phyloP scores from a whole-genome alignment of 2,113 vertebrate species.

The Synchiropus splendidus region DNA sequence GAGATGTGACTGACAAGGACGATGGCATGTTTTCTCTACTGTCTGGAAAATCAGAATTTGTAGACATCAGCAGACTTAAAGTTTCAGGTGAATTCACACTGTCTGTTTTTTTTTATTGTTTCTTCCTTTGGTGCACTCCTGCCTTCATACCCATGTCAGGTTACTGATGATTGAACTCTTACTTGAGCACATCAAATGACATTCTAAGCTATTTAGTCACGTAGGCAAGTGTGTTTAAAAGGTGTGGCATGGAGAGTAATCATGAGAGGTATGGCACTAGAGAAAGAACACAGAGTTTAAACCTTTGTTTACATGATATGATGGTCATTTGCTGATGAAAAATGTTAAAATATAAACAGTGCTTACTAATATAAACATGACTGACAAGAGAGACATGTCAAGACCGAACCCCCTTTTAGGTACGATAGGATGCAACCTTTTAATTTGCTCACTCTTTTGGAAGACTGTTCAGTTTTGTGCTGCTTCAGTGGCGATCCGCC shows the following conservation, averaged over 20 bases:
- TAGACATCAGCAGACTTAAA: background rate
- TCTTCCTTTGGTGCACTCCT: background rate
- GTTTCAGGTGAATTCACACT: conserved; percentile 26
- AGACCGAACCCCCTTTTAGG: no score
- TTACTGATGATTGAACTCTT: background rate
- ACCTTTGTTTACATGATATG: background rate
- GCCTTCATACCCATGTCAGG: background rate
- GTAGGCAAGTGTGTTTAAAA: background rate
- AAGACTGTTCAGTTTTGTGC: background rate
- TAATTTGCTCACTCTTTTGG: background rate
- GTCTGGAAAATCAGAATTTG: accelerated
- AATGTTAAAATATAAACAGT: background rate
- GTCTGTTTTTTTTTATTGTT: background rate
- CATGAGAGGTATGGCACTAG: background rate
- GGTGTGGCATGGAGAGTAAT: background rate
- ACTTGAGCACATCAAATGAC: background rate
- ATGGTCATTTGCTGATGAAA: no score
- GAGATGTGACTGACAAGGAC: conserved; percentile 24
- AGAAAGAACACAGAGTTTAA: background rate
- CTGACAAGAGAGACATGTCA: no score
- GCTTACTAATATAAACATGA: background rate
- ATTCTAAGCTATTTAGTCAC: background rate
- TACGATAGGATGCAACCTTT: no score
- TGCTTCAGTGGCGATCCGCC: no score
- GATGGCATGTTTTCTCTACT: background rate